Evolutionary conservation across 2,113 vertebrate species (phyloP).

Genomic region (Poeciliopsis retropinna): DNA sequence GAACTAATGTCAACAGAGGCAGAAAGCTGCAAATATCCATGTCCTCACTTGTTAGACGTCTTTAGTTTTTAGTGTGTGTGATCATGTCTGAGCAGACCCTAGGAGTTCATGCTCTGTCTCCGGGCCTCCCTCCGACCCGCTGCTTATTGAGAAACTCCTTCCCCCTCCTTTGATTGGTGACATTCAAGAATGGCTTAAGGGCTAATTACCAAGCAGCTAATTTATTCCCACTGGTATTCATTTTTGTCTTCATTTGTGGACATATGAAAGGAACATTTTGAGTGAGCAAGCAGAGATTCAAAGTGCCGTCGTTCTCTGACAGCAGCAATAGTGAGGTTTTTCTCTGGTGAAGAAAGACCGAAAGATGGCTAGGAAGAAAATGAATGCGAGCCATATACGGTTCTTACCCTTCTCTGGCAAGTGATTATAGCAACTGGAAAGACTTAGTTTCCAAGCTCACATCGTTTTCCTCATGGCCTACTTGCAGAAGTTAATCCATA

Average conservation of each 20-base stretch:
- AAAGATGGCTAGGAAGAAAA: constrained; percentile 45
- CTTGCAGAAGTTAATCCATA: constrained; percentile 63
- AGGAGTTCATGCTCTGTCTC: constrained; percentile 21
- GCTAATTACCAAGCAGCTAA: constrained; percentile 75
- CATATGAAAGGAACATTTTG: constrained; percentile 70
- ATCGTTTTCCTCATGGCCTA: constrained; percentile 70
- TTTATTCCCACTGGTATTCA: constrained; percentile 75
- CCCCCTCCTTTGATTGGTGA: constrained; percentile 50
- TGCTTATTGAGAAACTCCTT: constrained; percentile 44
- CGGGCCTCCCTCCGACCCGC: constrained; percentile 7
- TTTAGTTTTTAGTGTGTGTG: constrained; percentile 1
- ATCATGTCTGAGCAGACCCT: constrained; percentile 8
- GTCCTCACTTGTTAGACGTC: constrained; percentile 22
- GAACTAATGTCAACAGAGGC: constrained; percentile 42
- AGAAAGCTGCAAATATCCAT: constrained; percentile 35
- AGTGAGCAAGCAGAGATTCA: constrained; percentile 57
- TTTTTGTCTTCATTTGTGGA: constrained; percentile 76
- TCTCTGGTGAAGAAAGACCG: constrained; percentile 4
- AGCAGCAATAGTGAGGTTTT: constrained; percentile 40
- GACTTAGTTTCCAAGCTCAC: constrained; percentile 20
- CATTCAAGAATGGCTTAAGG: constrained; percentile 68
- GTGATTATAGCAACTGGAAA: constrained; percentile 62
- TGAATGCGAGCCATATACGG: constrained; percentile 52
- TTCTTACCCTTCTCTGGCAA: constrained; percentile 57
- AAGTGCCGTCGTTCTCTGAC: constrained; percentile 52